Evolutionary conservation across 1,140 invertebrate genomes (phyloP).

Genomic region (Eueides isabella): DNA sequence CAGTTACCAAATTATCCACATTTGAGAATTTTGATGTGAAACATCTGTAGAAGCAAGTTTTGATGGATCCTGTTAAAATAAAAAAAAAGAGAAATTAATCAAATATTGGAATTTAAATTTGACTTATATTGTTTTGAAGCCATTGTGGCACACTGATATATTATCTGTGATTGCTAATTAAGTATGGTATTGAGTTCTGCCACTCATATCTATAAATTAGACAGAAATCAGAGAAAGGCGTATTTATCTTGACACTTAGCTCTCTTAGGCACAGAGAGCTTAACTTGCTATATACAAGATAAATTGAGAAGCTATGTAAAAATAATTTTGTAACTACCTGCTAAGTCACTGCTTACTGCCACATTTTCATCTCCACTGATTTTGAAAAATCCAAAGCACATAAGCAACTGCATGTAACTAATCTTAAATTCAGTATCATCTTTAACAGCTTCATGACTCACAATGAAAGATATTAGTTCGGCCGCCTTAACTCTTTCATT

Average conservation of each 20-base stretch:
- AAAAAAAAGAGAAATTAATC: conserved; percentile 7
- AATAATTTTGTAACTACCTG: conserved; percentile 72
- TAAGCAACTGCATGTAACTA: conserved; percentile 85
- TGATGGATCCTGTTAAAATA: conserved; percentile 83
- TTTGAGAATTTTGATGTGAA: conserved; percentile 85
- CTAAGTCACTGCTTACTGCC: conserved; percentile 81
- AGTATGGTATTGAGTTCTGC: no score
- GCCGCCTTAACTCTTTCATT: conserved; percentile 86
- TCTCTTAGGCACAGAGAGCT: no score
- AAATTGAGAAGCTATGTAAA: background rate
- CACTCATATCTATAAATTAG: no score
- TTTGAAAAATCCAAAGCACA: conserved; percentile 86
- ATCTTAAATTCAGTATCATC: conserved; percentile 85
- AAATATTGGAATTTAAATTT: background rate
- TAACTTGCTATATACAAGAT: no score
- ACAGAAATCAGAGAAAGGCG: no score
- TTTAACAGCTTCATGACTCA: conserved; percentile 84
- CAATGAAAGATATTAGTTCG: conserved; percentile 85
- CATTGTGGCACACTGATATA: no score
- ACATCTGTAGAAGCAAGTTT: conserved; percentile 84
- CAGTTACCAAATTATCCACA: conserved; percentile 83
- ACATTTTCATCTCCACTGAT: conserved; percentile 77
- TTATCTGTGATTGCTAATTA: no score
- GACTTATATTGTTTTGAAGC: background rate
- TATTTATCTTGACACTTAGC: no score